Evolutionary conservation across 2,113 vertebrate genomes (phyloP).

Genomic region (Microtus richardsoni): DNA sequence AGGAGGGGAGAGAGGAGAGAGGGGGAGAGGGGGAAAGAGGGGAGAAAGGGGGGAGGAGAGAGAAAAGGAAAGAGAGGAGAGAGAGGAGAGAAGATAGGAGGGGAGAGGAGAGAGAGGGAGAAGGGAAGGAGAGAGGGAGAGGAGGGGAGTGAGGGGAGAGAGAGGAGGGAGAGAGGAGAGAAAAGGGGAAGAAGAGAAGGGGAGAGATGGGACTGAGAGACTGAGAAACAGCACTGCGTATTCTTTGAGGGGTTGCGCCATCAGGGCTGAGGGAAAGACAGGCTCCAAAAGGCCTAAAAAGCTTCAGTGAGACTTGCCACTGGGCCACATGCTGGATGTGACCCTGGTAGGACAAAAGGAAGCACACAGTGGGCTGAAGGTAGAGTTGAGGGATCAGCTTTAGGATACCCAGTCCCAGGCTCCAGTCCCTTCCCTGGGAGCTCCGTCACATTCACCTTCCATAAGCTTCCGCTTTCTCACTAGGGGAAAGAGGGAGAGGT

Average conservation of each 20-base stretch:
- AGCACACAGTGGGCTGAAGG: background rate
- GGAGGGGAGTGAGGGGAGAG: no score
- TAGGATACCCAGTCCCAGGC: background rate
- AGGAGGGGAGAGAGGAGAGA: background rate
- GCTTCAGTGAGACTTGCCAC: background rate
- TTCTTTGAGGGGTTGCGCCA: background rate
- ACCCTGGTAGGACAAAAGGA: no score
- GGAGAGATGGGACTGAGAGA: background rate
- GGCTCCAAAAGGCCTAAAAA: background rate
- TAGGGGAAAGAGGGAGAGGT: background rate
- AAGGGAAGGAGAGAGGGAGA: background rate
- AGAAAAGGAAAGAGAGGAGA: background rate
- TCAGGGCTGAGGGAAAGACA: background rate
- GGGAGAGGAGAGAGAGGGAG: rapidly evolving
- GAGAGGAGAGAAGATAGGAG: no score
- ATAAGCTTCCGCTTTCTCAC: background rate
- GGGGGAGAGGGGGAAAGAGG: background rate
- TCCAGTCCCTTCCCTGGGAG: background rate
- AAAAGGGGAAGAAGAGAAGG: background rate
- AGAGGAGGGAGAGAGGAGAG: background rate
- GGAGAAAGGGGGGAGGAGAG: background rate
- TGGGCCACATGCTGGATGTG: background rate
- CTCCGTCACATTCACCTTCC: no score
- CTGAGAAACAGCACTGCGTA: background rate
- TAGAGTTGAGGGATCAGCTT: background rate